These are phyloP conservation scores for Anagrus nilaparvatae DNA, from an alignment of 1,140 invertebrate genomes.

Conservation along the genomic window DNA sequence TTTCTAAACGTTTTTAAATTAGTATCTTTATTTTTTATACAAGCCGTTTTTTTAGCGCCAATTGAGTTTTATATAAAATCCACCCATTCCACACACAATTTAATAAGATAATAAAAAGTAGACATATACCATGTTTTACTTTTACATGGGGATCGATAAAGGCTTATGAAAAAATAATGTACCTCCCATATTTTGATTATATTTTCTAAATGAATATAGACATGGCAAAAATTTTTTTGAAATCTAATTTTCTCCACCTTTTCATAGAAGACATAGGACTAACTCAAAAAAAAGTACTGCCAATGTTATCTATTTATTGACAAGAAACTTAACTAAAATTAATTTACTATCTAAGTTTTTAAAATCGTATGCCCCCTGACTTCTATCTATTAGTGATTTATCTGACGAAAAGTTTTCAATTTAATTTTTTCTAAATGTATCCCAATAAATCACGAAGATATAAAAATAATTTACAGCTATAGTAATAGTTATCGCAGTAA, in stretches of 20 bases:
- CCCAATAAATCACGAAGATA: conserved; percentile 14
- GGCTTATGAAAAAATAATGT: conserved; percentile 37
- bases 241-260: conserved; percentile 29
- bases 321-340: conserved; percentile 16
- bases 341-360: conserved; percentile 11
- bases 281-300: conserved; percentile 32
- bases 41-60: no score
- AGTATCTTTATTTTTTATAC: conserved; percentile 13
- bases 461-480: conserved; percentile 12
- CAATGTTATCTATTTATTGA: conserved; percentile 36
- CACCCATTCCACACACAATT: conserved; percentile 27
- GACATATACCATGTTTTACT: conserved; percentile 35
- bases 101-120: conserved; percentile 39
- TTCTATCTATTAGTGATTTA: conserved; percentile 15
- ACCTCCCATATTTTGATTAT: conserved; percentile 42
- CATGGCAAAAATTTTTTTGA: conserved; percentile 30
- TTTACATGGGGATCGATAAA: conserved; percentile 35
- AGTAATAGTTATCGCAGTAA: conserved; percentile 26
- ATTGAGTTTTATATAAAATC: no score
- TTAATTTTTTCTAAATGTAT: conserved; percentile 17
- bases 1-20: conserved; percentile 5
- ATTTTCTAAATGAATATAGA: conserved; percentile 36
- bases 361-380: conserved; percentile 13
- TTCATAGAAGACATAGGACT: conserved; percentile 25
- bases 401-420: conserved; percentile 17